Conservation (phyloP, 2,888 invertebrate genomes). For the Eupithecia inturbata region DNA sequence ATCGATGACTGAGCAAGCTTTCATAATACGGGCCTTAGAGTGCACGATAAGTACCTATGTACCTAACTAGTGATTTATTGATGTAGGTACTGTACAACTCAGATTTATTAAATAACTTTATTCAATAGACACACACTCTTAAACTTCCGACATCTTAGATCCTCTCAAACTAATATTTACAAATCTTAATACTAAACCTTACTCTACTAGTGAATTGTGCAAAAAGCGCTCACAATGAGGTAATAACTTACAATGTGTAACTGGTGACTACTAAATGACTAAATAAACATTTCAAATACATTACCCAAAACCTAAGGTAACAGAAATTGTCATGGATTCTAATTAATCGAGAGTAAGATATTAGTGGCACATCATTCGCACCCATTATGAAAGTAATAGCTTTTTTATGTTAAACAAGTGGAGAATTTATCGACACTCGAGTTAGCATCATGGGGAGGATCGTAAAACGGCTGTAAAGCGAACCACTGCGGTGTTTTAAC, state of each 20-base stretch:
- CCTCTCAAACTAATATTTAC: slow-evolving; percentile 64
- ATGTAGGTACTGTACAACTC: not conserved
- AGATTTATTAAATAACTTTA: not conserved
- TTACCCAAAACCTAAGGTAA: slow-evolving; percentile 74
- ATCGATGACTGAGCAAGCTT: too few species aligned
- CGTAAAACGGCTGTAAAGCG: slow-evolving; percentile 72
- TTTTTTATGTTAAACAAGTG: slow-evolving; percentile 71
- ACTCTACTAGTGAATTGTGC: slow-evolving; percentile 78
- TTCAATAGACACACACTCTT: not conserved
- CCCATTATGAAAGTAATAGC: slow-evolving; percentile 61
- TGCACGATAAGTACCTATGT: not conserved
- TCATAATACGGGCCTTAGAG: too few species aligned
- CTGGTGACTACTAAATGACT: slow-evolving; percentile 83
- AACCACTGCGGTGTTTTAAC: slow-evolving; percentile 59
- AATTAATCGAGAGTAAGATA: slow-evolving; percentile 47
- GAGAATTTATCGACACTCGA: slow-evolving; percentile 74
- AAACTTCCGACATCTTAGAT: slow-evolving; percentile 38
- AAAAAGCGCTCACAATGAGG: slow-evolving; percentile 82
- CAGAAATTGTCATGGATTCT: slow-evolving; percentile 75
- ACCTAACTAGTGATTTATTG: not conserved
- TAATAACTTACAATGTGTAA: slow-evolving; percentile 81
- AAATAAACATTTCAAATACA: slow-evolving; percentile 64
- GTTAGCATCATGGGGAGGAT: slow-evolving; percentile 69
- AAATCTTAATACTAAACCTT: slow-evolving; percentile 53
- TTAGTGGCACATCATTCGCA: slow-evolving; percentile 52